Evolutionary conservation across 1,140 invertebrate genomes (phyloP), one percentile per base, ranked within the genome.

Genomic region (Drosophila virilis): DNA sequence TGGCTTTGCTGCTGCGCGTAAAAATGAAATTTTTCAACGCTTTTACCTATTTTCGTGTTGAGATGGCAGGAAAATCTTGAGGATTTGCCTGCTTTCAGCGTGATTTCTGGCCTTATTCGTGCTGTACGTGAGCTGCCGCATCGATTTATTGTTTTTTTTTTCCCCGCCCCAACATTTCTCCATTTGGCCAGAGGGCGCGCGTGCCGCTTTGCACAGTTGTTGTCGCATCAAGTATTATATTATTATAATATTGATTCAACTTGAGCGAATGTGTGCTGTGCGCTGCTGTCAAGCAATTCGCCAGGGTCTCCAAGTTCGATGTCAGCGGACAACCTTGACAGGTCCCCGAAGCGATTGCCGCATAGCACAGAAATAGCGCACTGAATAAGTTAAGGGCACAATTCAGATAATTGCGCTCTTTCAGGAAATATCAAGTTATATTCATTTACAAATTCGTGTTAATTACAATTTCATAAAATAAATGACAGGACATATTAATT

Each of bases 11-110:
- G 40, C 40, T 76, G 45, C 43, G 58, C 68, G 58, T 46, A 46
- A 51, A 61, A 83, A 71, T 58, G 80, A 65, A 76, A 73, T 69
- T 80, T 80, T 84, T 61, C 60, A 55, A 55, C 37, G 64, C 46
- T 43, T 76, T 55, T 55, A 40, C 52, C 35, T 40, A 22, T 55
- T 55, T 55, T 38, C n/a, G 28, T 40, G 57, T 48, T 46, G 42
- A 15, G 50, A 35, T 40, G 33, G 40, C 57, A 22, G 45, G 66
- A 51, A 77, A 80, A 75, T 85, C 74, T 80, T 71, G 35, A 64
- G 81, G 81, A 85, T 85, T 86, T 85, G 70, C 77, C 74, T 81
- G 81, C 77, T 80, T 73, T 69, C 78, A 85, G 58, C 73, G 81
- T 80, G 77, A 85, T 84, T 84, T 80, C 77, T 85, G 64, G 68